Base-by-base conservation (phyloP, 1,140 invertebrate species). In the Parapsyche elsis region DNA sequence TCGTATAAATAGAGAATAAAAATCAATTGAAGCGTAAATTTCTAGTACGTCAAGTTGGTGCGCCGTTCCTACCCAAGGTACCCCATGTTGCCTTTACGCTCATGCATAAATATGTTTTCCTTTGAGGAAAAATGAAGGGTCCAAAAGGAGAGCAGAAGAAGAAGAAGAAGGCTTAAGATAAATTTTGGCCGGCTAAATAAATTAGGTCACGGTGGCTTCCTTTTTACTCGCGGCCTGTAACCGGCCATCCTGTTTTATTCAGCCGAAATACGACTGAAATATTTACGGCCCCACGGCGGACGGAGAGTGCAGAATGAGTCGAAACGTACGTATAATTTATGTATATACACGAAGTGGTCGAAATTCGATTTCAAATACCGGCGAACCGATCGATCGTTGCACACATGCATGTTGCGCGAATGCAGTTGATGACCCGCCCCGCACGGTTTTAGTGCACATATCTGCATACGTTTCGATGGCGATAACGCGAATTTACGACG, bases 181-280 rank as follows among this genome's bases (percentile, higher is more conserved):
- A 73, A 73, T 73, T 73, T 49, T 16, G 71, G 71, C 5, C 71
- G 44, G 16, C 71, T 73, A 45, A 73, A 73, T 73, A 73, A 73
- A 73, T 73, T 73, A 49, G 71, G 71, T 73, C 71, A 73, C 21
- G 71, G 71, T n/a, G 71, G 71, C 38, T 73, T 73, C 71, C 71
- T 73, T 73, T 73, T 73, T 73, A 46, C 38, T n/a, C 21, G 12
- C 64, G 9, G 64, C 59, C 59, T 23, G 59, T 23, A 53, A 53
- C 49, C 49, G 49, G 49, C 9, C 23, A 26, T 5, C 64, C 23
- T 67, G 64, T 67, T 67, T 67, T 67, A 67, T 67, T 67, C 24
- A 67, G 14, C 64, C 64, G 64, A 67, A 67, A 67, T 67, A 67
- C 64, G 64, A 4, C 64, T 67, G 64, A 67, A 67, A 67, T 67